Evolutionary conservation across 2,113 vertebrate genomes (phyloP), one percentile per base, ranked within the genome.

Genomic region (Mesocricetus auratus): DNA sequence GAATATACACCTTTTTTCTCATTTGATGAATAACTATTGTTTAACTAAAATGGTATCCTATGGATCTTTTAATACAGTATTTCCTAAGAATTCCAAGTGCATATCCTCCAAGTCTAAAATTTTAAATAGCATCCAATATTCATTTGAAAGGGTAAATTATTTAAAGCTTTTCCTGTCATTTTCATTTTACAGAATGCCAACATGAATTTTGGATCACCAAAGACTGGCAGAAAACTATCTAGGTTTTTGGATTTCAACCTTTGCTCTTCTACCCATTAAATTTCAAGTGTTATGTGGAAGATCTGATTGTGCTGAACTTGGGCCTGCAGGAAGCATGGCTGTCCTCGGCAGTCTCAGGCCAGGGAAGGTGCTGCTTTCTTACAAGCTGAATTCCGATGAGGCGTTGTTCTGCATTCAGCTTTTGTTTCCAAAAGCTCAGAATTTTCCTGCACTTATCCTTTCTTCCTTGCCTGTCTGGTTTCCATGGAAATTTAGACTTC

Each of bases 401-500:
- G 56, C 13, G 7, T 86, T 12, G 53, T 86, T 97, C 82, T 90
- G n/a, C 83, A 42, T 62, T 95, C 88, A 69, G 88, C 89, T 91
- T 85, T 94, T 95, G 96, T 96, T 96, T 93, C 97, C 86, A 78
- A 86, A 78, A 79, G 45, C 78, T 33, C 81, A 88, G 77, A 75
- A 85, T 95, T 96, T 95, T 82, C 89, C 47, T 93, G 93, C 89
- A 73, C 86, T 96, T 95, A 95, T 42, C 77, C 86, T 89, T 97
- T 93, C 82, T 91, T 89, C n/a, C 60, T 39, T 29, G 92, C 58
- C 96, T 90, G 95, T 94, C 97, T 97, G 93, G 97, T 98, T 97
- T 96, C 97, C 96, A 97, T 98, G 97, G 98, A 95, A 96, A 98
- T 96, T 29, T 86, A 79, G 26, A 64, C 73, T 93, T 95, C 74